Conservation (phyloP, 2,888 invertebrate genomes). For the Chrysolina haemoptera region DNA sequence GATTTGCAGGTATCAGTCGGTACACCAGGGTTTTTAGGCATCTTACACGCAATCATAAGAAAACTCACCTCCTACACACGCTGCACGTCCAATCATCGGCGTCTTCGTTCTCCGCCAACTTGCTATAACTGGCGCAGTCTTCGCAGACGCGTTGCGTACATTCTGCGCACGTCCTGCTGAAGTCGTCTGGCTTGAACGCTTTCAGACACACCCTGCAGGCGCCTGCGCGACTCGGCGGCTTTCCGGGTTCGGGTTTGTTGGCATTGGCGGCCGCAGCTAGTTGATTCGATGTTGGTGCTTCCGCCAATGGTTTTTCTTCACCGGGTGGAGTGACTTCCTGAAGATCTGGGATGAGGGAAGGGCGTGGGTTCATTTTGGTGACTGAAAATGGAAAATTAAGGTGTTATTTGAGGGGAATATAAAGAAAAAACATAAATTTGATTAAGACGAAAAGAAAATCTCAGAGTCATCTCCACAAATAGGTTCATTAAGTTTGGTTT, state of each 20-base stretch:
- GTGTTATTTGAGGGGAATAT: neutral
- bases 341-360: slow-evolving; percentile 73
- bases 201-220: slow-evolving; percentile 90
- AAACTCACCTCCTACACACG: slow-evolving; percentile 78
- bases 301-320: slow-evolving; percentile 61
- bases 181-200: slow-evolving; percentile 90
- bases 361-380: slow-evolving; percentile 81
- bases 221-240: slow-evolving; percentile 83
- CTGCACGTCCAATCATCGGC: slow-evolving; percentile 92
- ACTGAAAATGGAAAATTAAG: slow-evolving; percentile 69
- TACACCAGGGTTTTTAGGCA: too few relatives aligned
- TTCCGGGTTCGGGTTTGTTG: slow-evolving; percentile 76
- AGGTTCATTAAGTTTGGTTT: too few relatives aligned
- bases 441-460: too few relatives aligned
- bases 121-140: slow-evolving; percentile 94
- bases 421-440: too few relatives aligned
- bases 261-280: slow-evolving; percentile 67
- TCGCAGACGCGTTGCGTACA: slow-evolving; percentile 92
- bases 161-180: slow-evolving; percentile 89
- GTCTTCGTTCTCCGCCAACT: slow-evolving; percentile 86
- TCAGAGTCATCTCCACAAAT: too few relatives aligned
- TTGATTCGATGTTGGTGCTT: slow-evolving; percentile 68
- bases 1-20: too few relatives aligned
- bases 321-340: slow-evolving; percentile 59
- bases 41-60: neutral